These are phyloP conservation scores for Hystrix brachyura DNA, from an alignment of 2,113 vertebrate genomes.

Conservation along the genomic window DNA sequence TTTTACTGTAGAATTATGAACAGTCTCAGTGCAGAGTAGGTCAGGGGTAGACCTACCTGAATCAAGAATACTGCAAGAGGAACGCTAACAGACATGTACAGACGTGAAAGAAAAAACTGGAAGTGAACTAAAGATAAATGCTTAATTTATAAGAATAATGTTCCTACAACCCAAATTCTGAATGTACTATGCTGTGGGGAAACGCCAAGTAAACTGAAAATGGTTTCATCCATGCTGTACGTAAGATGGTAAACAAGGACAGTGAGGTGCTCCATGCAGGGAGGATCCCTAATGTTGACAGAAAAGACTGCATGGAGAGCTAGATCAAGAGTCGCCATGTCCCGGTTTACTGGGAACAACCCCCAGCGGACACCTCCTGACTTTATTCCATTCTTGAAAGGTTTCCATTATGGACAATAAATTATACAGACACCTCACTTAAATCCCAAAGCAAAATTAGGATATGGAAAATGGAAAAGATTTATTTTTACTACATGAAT, in stretches of 20 bases:
- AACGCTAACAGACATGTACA: background rate
- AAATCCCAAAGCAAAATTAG: background rate
- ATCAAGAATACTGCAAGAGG: background rate
- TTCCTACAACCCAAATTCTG: background rate
- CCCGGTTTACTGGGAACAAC: background rate
- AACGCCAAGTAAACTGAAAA: background rate
- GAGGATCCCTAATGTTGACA: background rate
- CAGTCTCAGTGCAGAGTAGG: background rate
- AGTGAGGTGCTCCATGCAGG: accelerated
- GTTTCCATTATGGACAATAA: background rate
- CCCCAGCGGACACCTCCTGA: background rate
- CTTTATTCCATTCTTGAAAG: background rate
- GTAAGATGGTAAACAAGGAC: background rate
- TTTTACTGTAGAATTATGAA: background rate
- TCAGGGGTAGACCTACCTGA: background rate
- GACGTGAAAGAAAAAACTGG: background rate
- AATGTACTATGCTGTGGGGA: background rate
- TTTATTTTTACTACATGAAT: background rate
- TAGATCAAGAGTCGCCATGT: background rate
- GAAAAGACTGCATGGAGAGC: background rate
- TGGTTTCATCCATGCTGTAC: background rate
- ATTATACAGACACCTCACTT: background rate
- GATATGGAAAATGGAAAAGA: slow-evolving; percentile 3
- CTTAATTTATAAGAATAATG: background rate
- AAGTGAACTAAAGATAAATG: background rate